Evolutionary conservation across 2,113 vertebrate species (phyloP).

Genomic region (Lota lota): DNA sequence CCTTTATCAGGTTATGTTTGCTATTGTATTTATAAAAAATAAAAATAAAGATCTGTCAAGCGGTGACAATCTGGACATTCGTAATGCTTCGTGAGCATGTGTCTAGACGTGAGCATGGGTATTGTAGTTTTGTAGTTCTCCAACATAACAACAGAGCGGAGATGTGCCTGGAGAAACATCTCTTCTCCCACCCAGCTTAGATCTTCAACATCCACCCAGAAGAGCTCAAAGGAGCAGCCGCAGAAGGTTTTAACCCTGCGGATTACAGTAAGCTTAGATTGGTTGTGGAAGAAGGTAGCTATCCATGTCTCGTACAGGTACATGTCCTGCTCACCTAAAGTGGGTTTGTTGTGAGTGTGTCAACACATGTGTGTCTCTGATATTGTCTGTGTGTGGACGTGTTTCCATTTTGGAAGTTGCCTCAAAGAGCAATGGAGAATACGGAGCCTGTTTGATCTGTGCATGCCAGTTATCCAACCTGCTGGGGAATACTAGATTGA

Average conservation of each 20-base stretch:
- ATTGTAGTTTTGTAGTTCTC: no score
- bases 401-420: slow-evolving; percentile 42
- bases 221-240: slow-evolving; percentile 46
- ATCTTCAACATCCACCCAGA: slow-evolving; percentile 32
- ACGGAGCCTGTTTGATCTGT: no score
- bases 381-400: not conserved
- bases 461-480: no score
- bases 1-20: no score
- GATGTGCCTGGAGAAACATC: slow-evolving; percentile 15
- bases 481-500: no score
- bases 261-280: slow-evolving; percentile 34
- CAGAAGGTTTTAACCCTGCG: slow-evolving; percentile 4
- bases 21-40: no score
- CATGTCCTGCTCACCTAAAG: not conserved
- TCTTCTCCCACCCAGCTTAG: slow-evolving; percentile 32
- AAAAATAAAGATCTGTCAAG: no score
- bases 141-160: no score
- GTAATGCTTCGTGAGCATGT: no score
- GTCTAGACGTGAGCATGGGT: no score
- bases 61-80: no score
- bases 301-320: not conserved
- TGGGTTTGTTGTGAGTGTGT: not conserved
- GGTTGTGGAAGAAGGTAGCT: slow-evolving; percentile 7
- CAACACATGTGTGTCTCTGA: not conserved
- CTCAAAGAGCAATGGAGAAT: slow-evolving; percentile 54